phyloP scores from a whole-genome alignment of 2,888 invertebrate genomes.

The Oxyteleia sp. region DNA sequence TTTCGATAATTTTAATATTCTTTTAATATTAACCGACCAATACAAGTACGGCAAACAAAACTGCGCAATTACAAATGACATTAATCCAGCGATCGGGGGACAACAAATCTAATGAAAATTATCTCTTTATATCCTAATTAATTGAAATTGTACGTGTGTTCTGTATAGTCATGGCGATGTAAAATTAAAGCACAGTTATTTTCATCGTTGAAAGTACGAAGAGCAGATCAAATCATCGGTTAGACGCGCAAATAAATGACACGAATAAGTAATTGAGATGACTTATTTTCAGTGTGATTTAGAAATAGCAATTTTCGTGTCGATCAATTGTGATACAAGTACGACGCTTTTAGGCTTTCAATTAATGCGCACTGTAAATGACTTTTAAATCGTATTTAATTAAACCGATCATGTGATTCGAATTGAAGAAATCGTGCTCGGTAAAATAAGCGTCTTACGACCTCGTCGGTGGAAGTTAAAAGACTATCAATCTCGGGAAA shows the following conservation, averaged over 20 bases:
- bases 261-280: background rate
- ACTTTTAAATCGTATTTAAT: background rate
- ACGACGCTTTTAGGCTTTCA: no score
- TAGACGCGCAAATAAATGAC: background rate
- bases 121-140: constrained; percentile 14
- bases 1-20: constrained; percentile 1
- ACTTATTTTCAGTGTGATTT: background rate
- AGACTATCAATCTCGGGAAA: constrained; percentile 37
- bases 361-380: no score
- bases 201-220: background rate
- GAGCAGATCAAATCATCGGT: background rate
- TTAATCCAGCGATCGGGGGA: background rate
- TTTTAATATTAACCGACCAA: background rate
- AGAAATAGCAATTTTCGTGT: background rate
- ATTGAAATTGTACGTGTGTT: constrained; percentile 4
- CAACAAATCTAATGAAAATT: background rate
- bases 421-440: background rate
- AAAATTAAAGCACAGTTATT: constrained; percentile 12
- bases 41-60: constrained; percentile 29
- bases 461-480: background rate
- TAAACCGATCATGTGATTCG: no score
- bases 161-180: background rate
- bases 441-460: constrained; percentile 12
- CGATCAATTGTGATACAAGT: no score
- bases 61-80: constrained; percentile 3